These are phyloP conservation scores for Tuta absoluta DNA, from an alignment of 2,888 invertebrate genomes.

Conservation along the genomic window DNA sequence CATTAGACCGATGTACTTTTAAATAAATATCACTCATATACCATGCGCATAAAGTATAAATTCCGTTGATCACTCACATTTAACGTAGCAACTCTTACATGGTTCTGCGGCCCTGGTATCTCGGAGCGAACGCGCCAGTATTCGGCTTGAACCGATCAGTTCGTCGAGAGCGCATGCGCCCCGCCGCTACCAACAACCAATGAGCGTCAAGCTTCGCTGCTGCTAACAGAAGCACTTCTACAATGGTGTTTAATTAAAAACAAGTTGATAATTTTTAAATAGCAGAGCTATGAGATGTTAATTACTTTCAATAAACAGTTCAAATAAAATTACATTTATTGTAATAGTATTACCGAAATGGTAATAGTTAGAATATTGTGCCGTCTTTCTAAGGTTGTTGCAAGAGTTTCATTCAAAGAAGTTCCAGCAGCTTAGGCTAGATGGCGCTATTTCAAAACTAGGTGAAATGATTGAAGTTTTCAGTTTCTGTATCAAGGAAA, in stretches of 20 bases:
- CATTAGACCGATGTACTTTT: constrained; percentile 29
- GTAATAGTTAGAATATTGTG: not conserved
- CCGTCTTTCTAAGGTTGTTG: not conserved
- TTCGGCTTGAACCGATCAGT: constrained; percentile 72
- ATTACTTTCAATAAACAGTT: no score
- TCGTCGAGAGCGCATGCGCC: constrained; percentile 75
- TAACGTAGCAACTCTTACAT: constrained; percentile 68
- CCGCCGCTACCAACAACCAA: constrained; percentile 69
- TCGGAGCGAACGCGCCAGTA: constrained; percentile 78
- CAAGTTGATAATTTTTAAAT: not conserved
- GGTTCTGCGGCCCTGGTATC: constrained; percentile 78
- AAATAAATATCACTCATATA: constrained; percentile 34
- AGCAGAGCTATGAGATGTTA: no score
- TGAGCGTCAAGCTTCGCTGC: constrained; percentile 61
- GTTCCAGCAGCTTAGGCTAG: constrained; percentile 62
- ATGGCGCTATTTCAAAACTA: constrained; percentile 63
- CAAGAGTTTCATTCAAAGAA: constrained; percentile 43
- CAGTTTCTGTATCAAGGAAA: not conserved
- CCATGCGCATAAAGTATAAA: constrained; percentile 37
- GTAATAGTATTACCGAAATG: not conserved
- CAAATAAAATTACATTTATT: no score
- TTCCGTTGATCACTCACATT: constrained; percentile 33
- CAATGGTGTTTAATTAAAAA: not conserved
- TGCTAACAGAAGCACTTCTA: constrained; percentile 48
- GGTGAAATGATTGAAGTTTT: not conserved